Conservation (phyloP, 1,140 invertebrate genomes). For the Drosophila pandora region DNA sequence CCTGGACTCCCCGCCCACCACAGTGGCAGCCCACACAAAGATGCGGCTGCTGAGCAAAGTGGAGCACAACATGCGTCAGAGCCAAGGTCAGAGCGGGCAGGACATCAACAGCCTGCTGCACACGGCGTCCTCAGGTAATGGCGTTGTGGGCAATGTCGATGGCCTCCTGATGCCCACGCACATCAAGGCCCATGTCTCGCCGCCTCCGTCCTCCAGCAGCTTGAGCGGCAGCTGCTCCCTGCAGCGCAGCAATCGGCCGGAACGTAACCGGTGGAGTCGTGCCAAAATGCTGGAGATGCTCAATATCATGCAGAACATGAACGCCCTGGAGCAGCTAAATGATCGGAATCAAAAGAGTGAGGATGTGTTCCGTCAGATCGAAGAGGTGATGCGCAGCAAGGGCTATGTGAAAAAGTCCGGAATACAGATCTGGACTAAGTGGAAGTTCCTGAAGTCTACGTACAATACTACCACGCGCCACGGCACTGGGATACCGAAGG, state of each 20-base stretch:
- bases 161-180: conserved; percentile 71
- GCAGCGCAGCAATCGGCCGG: conserved; percentile 46
- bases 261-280: conserved; percentile 80
- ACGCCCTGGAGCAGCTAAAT: conserved; percentile 69
- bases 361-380: conserved; percentile 69
- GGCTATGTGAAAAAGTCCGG: conserved; percentile 75
- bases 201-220: conserved; percentile 20
- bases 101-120: conserved; percentile 64
- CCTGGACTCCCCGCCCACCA: conserved; percentile 35
- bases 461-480: conserved; percentile 75
- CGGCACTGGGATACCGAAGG: conserved; percentile 66
- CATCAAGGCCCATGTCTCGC: conserved; percentile 30
- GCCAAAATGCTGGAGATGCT: conserved; percentile 77
- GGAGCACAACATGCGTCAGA: too few relatives aligned
- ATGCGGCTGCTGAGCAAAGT: too few relatives aligned
- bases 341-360: conserved; percentile 77
- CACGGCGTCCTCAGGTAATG: conserved; percentile 65
- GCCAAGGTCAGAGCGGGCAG: conserved; percentile 43
- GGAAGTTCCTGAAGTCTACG: conserved; percentile 82
- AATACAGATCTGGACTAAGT: conserved; percentile 81
- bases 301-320: conserved; percentile 71
- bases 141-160: too few relatives aligned
- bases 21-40: conserved; percentile 70
- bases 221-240: conserved; percentile 12
- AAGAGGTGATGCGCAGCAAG: conserved; percentile 68